phyloP scores from a whole-genome alignment of 2,888 invertebrate species.

The Proisotoma minuta region DNA sequence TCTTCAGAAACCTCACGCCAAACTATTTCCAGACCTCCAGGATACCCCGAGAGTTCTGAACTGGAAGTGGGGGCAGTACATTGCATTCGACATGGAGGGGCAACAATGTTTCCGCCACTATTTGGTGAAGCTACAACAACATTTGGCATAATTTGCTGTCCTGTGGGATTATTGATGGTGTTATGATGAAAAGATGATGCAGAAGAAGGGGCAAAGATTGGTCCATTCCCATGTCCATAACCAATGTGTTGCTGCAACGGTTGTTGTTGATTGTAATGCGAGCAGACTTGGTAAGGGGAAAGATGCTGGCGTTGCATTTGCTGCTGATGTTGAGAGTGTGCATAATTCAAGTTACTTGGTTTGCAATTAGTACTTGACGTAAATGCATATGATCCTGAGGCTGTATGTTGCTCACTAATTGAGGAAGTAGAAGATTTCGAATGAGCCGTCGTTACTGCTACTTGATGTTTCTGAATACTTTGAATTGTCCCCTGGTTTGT shows the following conservation, averaged over 20 bases:
- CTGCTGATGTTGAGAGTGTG: too few species aligned
- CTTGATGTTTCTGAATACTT: not conserved
- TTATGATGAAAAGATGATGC: slow-evolving; percentile 2
- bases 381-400: too few species aligned
- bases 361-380: too few species aligned
- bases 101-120: not conserved
- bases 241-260: not conserved
- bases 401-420: not conserved
- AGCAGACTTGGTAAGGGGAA: too few species aligned
- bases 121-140: too few species aligned
- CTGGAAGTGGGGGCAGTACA: not conserved
- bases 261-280: too few species aligned
- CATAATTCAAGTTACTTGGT: too few species aligned
- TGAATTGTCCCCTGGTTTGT: too few species aligned
- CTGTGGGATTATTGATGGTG: not conserved
- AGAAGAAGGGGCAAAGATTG: not conserved
- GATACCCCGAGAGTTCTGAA: slow-evolving; percentile 19
- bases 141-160: too few species aligned
- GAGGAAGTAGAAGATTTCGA: not conserved
- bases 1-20: slow-evolving; percentile 39
- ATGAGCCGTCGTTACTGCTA: not conserved
- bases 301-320: too few species aligned
- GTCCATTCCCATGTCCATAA: not conserved
- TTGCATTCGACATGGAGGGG: slow-evolving; percentile 7
- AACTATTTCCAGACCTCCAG: slow-evolving; percentile 40